Base-by-base conservation (phyloP, 2,797 vertebrate genomes). In the Trematomus bernacchii region DNA sequence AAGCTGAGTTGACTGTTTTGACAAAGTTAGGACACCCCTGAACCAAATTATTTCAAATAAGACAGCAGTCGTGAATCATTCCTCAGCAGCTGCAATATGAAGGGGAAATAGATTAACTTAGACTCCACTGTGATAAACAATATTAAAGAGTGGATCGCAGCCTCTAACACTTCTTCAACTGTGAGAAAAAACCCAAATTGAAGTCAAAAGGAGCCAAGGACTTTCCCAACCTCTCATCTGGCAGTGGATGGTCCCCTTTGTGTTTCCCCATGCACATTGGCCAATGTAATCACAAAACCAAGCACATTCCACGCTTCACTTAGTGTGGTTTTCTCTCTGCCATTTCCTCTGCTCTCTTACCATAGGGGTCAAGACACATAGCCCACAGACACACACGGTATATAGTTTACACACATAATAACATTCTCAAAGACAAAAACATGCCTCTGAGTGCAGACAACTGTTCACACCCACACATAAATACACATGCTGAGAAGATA, bases 271-370 rank as follows among this genome's bases (percentile, higher is more conserved):
- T 80, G 79, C 80, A 82, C 76, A 69, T 30, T 30, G 73, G 71
- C 79, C 83, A 73, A 46, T 77, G 73, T 85, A 82, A 91, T 89
- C 84, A 85, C 75, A 61, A 84, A 76, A 83, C 84, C 72, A 78
- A 84, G 85, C 76, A 77, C 83, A 90, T 88, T 91, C 87, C 84
- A 85, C 42, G 50, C 74, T 83, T 89, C 66, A 54, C 76, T 87
- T 77, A 62, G 19, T 77, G 81, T 16, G 27, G 58, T 75, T 90
- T 86, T 72, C 62, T 76, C 76, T 73, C 66, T 83, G 58, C 80
- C 40, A 48, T 77, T 87, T 80, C 58, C 65, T 77, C 70, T 77
- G 33, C 51, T 69, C 37, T 46, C 47, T 77, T 66, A 73, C 76
- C 80, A 80, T 19, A 62, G 40, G 60, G 84, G 88, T 91, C 85